Conservation (phyloP, 2,113 vertebrate genomes). For the Geococcyx californianus region DNA sequence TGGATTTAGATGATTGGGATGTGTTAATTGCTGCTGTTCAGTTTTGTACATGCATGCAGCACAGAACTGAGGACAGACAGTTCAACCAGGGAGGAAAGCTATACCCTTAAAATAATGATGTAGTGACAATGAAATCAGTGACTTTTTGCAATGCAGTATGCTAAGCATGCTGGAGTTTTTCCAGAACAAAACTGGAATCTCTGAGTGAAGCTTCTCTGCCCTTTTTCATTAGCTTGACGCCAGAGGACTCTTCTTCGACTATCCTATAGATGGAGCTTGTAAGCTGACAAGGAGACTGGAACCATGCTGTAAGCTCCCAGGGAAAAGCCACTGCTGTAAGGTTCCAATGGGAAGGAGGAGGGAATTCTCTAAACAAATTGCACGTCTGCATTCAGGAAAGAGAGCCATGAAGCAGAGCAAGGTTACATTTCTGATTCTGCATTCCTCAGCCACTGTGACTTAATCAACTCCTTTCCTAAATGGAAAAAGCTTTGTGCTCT, state of each 20-base stretch:
- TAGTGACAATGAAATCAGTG: not conserved
- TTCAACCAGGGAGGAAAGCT: not conserved
- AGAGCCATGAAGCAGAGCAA: not conserved
- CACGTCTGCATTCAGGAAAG: not conserved
- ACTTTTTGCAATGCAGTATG: not conserved
- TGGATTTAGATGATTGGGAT: not conserved
- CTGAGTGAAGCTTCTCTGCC: not conserved
- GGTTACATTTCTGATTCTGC: not conserved
- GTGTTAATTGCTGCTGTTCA: not conserved
- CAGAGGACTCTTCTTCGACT: not conserved
- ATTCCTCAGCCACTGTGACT: not conserved
- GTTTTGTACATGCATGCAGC: not conserved
- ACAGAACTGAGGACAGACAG: not conserved
- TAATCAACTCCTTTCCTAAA: not conserved
- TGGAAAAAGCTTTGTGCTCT: not conserved
- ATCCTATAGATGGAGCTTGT: constrained; percentile 58
- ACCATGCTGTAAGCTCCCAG: not conserved
- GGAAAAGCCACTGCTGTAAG: not conserved
- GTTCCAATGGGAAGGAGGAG: not conserved
- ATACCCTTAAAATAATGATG: not conserved
- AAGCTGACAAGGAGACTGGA: not conserved
- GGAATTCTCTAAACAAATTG: not conserved
- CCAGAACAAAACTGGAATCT: not conserved
- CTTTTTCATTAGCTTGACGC: not conserved
- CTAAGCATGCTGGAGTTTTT: not conserved